Conservation (phyloP, 2,888 invertebrate species). For the Noctua comes region DNA sequence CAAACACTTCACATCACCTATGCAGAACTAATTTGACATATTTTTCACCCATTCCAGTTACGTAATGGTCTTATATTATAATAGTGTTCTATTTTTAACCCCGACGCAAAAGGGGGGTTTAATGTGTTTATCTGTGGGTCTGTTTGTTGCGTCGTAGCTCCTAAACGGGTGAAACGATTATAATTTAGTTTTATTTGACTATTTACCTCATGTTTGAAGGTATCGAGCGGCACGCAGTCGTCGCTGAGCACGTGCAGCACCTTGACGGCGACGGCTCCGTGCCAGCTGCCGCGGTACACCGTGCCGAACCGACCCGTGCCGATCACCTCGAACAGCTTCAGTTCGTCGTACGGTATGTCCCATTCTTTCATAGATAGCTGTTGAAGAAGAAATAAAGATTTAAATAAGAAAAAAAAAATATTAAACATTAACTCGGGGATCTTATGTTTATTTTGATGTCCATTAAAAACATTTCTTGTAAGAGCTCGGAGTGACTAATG, state of each 20-base stretch:
- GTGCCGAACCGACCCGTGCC: constrained; percentile 98
- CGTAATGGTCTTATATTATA: too few relatives aligned
- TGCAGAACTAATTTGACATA: too few relatives aligned
- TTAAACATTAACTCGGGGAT: background rate
- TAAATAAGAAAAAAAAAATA: background rate
- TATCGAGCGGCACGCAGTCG: constrained; percentile 97
- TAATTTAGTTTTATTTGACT: background rate
- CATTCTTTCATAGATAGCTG: constrained; percentile 97
- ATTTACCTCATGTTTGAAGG: constrained; percentile 97
- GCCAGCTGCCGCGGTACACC: constrained; percentile 98
- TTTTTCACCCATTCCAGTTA: too few relatives aligned
- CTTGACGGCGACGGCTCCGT: constrained; percentile 99
- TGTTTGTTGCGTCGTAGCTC: background rate
- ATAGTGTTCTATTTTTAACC: background rate
- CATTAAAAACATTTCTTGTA: background rate
- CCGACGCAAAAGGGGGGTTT: too few relatives aligned
- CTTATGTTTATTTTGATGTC: background rate
- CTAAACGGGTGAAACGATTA: background rate
- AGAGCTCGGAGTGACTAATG: background rate
- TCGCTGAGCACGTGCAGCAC: constrained; percentile 96
- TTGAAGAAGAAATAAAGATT: background rate
- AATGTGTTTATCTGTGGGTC: background rate
- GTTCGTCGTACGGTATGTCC: constrained; percentile 99
- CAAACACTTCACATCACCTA: background rate
- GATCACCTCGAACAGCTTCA: constrained; percentile 96